Percentiles rank a stretch among this genome's conserved stretches.
Conservation (phyloP, 2,888 invertebrate species). For the Euzophera pinguis region DNA sequence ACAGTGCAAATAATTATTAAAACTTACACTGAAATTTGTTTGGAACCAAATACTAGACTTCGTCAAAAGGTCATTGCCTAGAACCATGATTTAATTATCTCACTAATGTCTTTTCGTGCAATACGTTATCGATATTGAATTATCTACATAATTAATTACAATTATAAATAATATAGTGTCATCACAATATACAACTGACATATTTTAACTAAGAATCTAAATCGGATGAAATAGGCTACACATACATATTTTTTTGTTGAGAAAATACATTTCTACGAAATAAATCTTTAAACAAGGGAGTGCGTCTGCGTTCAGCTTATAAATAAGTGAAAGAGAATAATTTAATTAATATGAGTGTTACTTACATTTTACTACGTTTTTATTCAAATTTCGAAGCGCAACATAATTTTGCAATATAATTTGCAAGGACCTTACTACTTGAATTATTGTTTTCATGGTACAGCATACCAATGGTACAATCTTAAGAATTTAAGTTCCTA, state of each 20-base stretch:
- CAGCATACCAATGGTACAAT: conserved; percentile 37
- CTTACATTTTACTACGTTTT: background rate
- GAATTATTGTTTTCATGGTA: conserved; percentile 50
- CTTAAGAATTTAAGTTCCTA: conserved; percentile 27
- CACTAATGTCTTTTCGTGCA: conserved; percentile 74
- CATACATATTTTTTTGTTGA: no score
- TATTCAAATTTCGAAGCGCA: background rate
- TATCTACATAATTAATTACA: conserved; percentile 6
- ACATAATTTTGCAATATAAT: conserved; percentile 10
- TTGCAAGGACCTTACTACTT: conserved; percentile 29
- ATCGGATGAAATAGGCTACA: background rate
- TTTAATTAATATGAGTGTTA: background rate
- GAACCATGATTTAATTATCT: conserved; percentile 42
- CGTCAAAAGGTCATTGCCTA: conserved; percentile 16
- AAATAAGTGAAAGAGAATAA: background rate
- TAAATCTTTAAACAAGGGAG: no score
- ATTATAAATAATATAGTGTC: background rate
- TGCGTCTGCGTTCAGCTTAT: background rate
- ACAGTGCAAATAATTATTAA: no score
- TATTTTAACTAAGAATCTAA: background rate
- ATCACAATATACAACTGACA: background rate
- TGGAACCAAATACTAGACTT: background rate
- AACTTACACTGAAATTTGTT: background rate
- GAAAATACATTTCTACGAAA: background rate
- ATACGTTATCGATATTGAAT: conserved; percentile 24